Evolutionary conservation across 2,797 vertebrate genomes (phyloP), one percentile per base, ranked within the genome.

Genomic region (Hipposideros larvatus): DNA sequence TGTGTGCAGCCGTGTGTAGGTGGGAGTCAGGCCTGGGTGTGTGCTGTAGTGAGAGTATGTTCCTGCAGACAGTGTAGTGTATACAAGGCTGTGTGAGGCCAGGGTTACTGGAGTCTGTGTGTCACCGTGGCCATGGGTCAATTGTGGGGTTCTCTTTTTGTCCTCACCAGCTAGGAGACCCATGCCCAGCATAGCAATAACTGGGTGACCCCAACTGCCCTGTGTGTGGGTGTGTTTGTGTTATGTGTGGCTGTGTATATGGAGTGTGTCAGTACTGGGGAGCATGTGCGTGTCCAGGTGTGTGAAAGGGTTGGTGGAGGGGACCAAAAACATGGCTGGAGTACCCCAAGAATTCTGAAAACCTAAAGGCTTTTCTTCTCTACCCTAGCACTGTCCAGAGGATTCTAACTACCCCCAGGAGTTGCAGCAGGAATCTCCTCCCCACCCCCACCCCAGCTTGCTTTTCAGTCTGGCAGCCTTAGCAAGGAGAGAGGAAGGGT

Each of bases 391-490:
- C n/a, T 46, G 68, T n/a, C 78, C 78, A 79, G 57, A 21, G 10
- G 63, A 24, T 31, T 80, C 84, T 34, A 74, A 89, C 74, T 24
- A 41, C 11, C 78, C 43, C 31, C 31, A 15, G 55, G 37, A 66
- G 37, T 66, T 71, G 57, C 43, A 73, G 51, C 83, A 74, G 22
- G 59, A 46, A 22, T 34, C 37, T 41, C 73, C 74, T 61, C 77
- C 78, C 59, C 19, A 10, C 89, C 73, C 70, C 77, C 53, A 46
- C 28, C 70, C 55, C 75, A 80, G 73, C 43, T 41, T 70, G 91
- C 75, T 92, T 94, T 94, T 85, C 89, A 92, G 87, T 68, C 84
- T 51, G 84, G 88, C 89, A 63, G 71, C n/a, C 63, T 78, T 71
- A 77, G 90, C 71, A 21, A 43, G 46, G 71, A 78, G 68, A 71